phyloP scores from a whole-genome alignment of 2,888 invertebrate genomes.

The Lasioglossum marginatum region DNA sequence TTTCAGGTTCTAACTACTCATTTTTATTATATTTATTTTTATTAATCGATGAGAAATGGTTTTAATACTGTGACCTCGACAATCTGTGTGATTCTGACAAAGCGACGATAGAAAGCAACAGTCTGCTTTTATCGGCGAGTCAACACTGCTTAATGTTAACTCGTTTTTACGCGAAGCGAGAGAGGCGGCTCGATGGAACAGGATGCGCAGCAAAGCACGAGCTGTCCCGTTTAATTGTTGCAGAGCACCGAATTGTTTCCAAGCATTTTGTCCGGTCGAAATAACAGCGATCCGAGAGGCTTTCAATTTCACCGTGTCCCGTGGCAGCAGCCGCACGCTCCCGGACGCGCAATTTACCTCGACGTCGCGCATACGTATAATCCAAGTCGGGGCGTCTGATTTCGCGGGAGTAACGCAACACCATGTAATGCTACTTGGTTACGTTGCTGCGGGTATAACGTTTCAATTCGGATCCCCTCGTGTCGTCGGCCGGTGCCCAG shows the following conservation, averaged over 20 bases:
- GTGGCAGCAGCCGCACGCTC: neutral
- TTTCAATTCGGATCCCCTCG: conserved; percentile 59
- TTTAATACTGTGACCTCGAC: neutral
- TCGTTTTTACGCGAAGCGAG: neutral
- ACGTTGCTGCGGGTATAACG: conserved; percentile 61
- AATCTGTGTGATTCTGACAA: neutral
- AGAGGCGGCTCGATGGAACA: neutral
- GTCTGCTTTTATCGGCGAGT: neutral
- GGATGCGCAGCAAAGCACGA: neutral
- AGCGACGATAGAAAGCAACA: neutral
- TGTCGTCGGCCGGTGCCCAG: conserved; percentile 33
- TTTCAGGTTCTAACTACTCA: too few relatives aligned
- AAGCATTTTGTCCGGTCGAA: neutral
- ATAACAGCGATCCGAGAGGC: neutral
- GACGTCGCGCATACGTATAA: conserved; percentile 8
- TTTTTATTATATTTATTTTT: too few relatives aligned
- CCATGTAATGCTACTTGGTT: conserved; percentile 57
- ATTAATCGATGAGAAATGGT: neutral
- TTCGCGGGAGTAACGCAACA: conserved; percentile 64
- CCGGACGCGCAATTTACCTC: conserved; percentile 1
- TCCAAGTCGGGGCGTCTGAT: conserved; percentile 60
- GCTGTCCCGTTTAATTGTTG: neutral
- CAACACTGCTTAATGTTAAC: too few relatives aligned
- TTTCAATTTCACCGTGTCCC: conserved; percentile 13
- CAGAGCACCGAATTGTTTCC: neutral